Evolutionary conservation across 2,797 vertebrate species (phyloP), one percentile per base, ranked within the genome.

Genomic region (Margarornis squamiger): DNA sequence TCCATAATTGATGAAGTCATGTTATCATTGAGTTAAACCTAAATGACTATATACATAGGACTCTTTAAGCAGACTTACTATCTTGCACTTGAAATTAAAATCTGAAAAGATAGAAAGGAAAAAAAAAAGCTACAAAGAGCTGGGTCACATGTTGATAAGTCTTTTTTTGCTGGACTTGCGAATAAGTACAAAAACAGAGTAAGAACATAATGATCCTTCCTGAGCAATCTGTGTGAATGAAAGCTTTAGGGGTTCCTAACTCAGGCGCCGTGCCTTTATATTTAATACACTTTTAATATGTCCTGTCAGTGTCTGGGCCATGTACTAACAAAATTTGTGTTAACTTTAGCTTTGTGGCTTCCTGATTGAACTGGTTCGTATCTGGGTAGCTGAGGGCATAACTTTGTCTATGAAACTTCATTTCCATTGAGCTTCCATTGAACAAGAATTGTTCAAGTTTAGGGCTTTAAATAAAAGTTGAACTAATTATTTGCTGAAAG

Each of bases 91-190:
- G 2, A 39, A 51, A 46, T 15, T 30, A 39, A 77, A 82, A 57
- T 12, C 0, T 4, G 11, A 15, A 34, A 48, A 48, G 46, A 24
- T 24, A 46, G 23, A 48, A 48, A 21, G 1, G 34, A 63, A 81
- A 63, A 2, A 41, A 2, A 41, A 62, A 61, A 4, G 4, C 2
- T 77, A 10, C 3, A 14, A 51, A 52, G 5, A 70, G 2, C 9
- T 43, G 8, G 9, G 7, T 1, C 1, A 41, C 2, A 18, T 6
- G 2, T 34, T 9, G 24, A 2, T 21, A 34, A 38, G 21, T 8
- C 1, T 27, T 39, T 38, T 21, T 43, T 22, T 39, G 2, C 9
- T 52, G 4, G 5, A n/a, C 11, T 7, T 55, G 9, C 26, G 16
- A 13, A 63, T 20, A 46, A 52, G 5, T 29, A 26, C 8, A 43